Conservation (phyloP, 2,797 vertebrate species). For the Trachurus trachurus region DNA sequence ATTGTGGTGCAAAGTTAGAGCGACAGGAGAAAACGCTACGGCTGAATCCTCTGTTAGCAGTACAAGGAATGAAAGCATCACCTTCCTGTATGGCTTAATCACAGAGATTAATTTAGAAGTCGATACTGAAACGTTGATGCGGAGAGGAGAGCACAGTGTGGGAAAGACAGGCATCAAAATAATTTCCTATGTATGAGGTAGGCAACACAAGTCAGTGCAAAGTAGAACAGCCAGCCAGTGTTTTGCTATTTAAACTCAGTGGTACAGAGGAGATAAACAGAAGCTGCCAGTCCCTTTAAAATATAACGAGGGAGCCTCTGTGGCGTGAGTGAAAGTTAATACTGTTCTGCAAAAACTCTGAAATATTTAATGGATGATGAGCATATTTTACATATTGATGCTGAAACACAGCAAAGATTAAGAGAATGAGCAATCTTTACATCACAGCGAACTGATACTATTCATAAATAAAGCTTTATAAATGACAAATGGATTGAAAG, state of each 20-base stretch:
- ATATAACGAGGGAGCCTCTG: conserved; percentile 24
- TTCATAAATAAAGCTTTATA: conserved; percentile 42
- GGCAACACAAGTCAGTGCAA: conserved; percentile 42
- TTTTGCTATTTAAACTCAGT: conserved; percentile 54
- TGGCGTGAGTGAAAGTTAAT: conserved; percentile 35
- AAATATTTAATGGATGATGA: conserved; percentile 51
- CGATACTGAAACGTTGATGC: conserved; percentile 42
- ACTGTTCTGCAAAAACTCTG: conserved; percentile 21
- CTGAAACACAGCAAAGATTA: conserved; percentile 22
- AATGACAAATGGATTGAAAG: conserved; percentile 22
- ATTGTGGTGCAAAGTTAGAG: conserved; percentile 68
- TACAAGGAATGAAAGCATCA: conserved; percentile 69
- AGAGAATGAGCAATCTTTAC: conserved; percentile 28
- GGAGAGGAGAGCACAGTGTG: conserved; percentile 18
- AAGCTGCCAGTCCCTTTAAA: conserved; percentile 45
- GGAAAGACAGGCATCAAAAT: conserved; percentile 66
- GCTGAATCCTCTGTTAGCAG: conserved; percentile 74
- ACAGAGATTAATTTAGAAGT: conserved; percentile 78
- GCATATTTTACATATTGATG: conserved; percentile 18
- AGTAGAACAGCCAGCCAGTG: conserved; percentile 58
- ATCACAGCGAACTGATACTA: not conserved
- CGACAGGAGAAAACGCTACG: conserved; percentile 59
- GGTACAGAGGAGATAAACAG: conserved; percentile 62
- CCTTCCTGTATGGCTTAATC: conserved; percentile 74
- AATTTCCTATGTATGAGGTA: conserved; percentile 64